phyloP scores from a whole-genome alignment of 2,797 vertebrate species.

The Pseudochirops corinnae region DNA sequence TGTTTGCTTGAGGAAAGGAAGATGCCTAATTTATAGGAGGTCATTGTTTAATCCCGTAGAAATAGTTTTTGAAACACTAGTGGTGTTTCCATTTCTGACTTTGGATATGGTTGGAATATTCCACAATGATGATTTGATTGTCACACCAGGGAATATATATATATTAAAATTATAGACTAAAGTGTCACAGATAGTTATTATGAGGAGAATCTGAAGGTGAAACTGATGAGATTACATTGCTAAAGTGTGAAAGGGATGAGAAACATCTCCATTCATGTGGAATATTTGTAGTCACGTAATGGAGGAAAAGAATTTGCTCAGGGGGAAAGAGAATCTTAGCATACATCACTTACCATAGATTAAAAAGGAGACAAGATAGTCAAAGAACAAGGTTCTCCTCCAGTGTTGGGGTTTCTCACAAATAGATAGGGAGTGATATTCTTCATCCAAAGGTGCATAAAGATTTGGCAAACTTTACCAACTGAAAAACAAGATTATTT shows the following conservation, averaged over 20 bases:
- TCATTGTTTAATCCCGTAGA: conserved; percentile 42
- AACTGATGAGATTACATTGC: conserved; percentile 64
- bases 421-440: conserved; percentile 7
- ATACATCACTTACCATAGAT: conserved; percentile 44
- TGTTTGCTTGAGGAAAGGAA: conserved; percentile 56
- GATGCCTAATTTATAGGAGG: conserved; percentile 13
- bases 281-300: conserved; percentile 36
- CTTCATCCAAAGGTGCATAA: conserved; percentile 32
- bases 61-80: conserved; percentile 67
- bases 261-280: conserved; percentile 47
- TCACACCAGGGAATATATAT: conserved; percentile 26
- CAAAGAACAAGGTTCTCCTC: conserved; percentile 13
- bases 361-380: conserved; percentile 21
- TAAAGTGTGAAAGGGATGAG: conserved; percentile 31
- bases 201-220: conserved; percentile 70
- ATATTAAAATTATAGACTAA: conserved; percentile 61
- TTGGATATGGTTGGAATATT: conserved; percentile 54
- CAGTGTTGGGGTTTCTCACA: not conserved
- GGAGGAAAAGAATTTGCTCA: not conserved
- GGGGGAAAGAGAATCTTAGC: conserved; percentile 32
- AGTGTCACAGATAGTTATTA: conserved; percentile 56
- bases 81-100: conserved; percentile 22
- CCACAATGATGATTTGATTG: conserved; percentile 60
- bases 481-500: not conserved
- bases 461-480: not conserved